Percentiles rank a stretch among this genome's conserved stretches.
Evolutionary conservation across 2,113 vertebrate species (phyloP).

Genomic region (Dendrocopos noguchii): DNA sequence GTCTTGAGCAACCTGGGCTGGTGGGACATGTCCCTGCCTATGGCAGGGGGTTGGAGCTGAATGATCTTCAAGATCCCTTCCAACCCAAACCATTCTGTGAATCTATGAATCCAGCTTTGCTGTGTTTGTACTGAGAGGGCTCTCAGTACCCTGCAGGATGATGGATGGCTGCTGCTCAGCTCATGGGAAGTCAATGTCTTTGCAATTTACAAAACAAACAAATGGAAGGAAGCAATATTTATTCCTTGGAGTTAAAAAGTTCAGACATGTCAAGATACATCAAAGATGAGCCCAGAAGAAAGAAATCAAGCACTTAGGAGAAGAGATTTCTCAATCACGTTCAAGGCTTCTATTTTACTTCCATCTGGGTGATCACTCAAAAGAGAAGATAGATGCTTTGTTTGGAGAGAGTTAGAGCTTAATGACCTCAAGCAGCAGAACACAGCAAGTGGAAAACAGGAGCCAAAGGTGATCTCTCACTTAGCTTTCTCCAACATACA

Average conservation of each 20-base stretch:
- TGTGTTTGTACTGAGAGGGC: background rate
- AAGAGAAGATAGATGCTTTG: background rate
- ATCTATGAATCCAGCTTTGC: background rate
- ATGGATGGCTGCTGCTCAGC: background rate
- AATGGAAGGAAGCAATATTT: background rate
- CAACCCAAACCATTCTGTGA: too few species aligned
- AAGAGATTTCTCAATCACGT: background rate
- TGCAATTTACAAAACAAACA: background rate
- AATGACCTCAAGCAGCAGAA: background rate
- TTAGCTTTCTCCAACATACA: background rate
- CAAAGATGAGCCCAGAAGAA: background rate
- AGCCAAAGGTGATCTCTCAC: background rate
- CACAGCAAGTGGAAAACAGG: background rate
- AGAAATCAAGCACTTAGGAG: conserved; percentile 5
- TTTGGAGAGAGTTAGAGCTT: background rate
- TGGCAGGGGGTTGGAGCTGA: too few species aligned
- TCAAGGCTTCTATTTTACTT: conserved; percentile 28
- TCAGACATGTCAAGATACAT: background rate
- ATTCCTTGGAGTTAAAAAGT: background rate
- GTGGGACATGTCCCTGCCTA: too few species aligned
- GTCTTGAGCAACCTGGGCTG: too few species aligned
- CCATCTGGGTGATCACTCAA: background rate
- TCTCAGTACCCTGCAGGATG: background rate
- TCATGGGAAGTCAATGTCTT: background rate
- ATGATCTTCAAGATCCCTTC: too few species aligned